Percentiles rank a stretch among this genome's conserved stretches.
Conservation (phyloP, 1,140 invertebrate species). For the Drosophila nebulosa region DNA sequence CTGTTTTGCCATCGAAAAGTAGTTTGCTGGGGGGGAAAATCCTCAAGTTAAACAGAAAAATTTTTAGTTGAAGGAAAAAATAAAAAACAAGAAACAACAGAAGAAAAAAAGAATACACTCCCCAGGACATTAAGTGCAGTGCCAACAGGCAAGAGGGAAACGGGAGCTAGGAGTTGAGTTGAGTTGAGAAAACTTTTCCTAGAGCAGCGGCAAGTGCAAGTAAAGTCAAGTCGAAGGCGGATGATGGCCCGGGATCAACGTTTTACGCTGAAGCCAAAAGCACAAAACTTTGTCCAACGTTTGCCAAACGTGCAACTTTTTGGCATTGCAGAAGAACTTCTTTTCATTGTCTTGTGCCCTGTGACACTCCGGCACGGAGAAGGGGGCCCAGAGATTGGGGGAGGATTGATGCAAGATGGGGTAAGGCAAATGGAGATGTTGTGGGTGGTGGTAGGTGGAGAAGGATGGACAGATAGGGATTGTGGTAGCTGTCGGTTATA, state of each 20-base stretch:
- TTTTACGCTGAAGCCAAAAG: conserved; percentile 50
- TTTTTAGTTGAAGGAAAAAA: conserved; percentile 15
- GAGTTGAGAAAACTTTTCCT: conserved; percentile 36
- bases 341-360: conserved; percentile 68
- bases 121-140: conserved; percentile 71
- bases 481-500: conserved; percentile 64
- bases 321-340: conserved; percentile 39
- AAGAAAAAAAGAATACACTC: conserved; percentile 27
- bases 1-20: conserved; percentile 72
- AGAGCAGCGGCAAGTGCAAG: conserved; percentile 33
- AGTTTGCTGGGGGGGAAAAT: conserved; percentile 75
- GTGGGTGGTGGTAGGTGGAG: too few species aligned
- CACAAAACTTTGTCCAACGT: conserved; percentile 55
- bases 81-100: conserved; percentile 37
- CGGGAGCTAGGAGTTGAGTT: background rate
- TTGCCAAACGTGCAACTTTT: conserved; percentile 50
- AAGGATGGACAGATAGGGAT: background rate
- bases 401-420: too few species aligned
- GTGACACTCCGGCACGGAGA: conserved; percentile 39
- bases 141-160: conserved; percentile 54
- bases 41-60: conserved; percentile 56
- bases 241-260: conserved; percentile 71
- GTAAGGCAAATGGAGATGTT: background rate
- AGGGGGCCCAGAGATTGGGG: background rate
- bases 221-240: conserved; percentile 5